These are phyloP conservation scores for Podarcis siculus DNA, from an alignment of 2,797 vertebrate genomes.

Conservation along the genomic window DNA sequence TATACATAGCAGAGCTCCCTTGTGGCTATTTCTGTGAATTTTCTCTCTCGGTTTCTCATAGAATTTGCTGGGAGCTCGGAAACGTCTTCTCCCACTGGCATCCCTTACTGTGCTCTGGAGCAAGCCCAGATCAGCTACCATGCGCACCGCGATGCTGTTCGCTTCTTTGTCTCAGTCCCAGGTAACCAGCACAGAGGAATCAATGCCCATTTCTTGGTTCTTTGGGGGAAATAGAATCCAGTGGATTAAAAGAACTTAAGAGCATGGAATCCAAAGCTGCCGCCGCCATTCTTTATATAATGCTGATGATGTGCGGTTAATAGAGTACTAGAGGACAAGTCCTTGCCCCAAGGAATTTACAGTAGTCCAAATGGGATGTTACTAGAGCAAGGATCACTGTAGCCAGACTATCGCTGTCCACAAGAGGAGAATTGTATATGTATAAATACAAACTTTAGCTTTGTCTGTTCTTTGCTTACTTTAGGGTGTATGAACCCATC, in stretches of 20 bases:
- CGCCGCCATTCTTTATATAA: too few species aligned
- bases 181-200: constrained; percentile 11
- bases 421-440: too few species aligned
- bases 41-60: neutral
- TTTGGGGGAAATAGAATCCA: neutral
- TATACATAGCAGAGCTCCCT: neutral
- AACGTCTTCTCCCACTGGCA: neutral
- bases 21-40: neutral
- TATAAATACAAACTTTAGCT: neutral
- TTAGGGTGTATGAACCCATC: constrained; percentile 39
- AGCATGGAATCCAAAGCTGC: neutral
- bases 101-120: constrained; percentile 48
- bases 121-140: constrained; percentile 60
- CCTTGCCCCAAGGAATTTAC: neutral
- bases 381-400: neutral
- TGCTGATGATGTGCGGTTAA: too few species aligned
- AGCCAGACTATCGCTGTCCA: neutral
- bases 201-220: neutral
- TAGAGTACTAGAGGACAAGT: too few species aligned
- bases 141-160: constrained; percentile 55
- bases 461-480: neutral
- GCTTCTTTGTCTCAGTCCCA: constrained; percentile 54
- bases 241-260: neutral
- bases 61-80: neutral
- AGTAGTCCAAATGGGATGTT: neutral